Base-by-base conservation (phyloP, 2,797 vertebrate genomes). In the Etheostoma nigrum region DNA sequence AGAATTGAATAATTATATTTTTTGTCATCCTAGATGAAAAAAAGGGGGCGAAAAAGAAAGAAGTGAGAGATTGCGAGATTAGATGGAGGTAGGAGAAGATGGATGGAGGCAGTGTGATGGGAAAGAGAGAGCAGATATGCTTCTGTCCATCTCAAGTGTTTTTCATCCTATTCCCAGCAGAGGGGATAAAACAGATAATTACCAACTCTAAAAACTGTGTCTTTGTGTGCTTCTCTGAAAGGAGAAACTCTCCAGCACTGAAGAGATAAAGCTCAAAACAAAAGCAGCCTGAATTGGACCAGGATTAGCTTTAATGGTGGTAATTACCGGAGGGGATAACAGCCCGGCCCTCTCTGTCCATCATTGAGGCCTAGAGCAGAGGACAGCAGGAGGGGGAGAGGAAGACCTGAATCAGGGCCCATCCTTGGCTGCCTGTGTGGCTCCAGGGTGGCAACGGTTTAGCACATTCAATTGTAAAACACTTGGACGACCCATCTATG, bases 381-480 rank as follows among this genome's bases (percentile, higher is more conserved):
- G 92, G 93, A 89, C 89, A 86, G 89, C 90, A 85, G 86, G 90
- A 77, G 86, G 83, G 64, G 33, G 73, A 58, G 78, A 54, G 81
- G 78, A 68, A 79, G 76, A 81, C 80, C 88, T 90, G 90, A 91
- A 91, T 89, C 85, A 52, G 61, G 72, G 85, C 85, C 85, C 74
- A 67, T 78, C 76, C 83, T 84, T 72, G 89, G 86, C 84, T 87
- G 86, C 76, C 64, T 91, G 92, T 91, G 79, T 91, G 87, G 76
- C 86, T 84, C 75, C 83, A 82, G 71, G 85, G 88, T 87, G 88
- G 94, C 92, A 91, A 84, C 88, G 55, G 84, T 88, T 92, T 92
- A 93, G 82, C 87, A 93, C 95, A 96, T 96, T 97, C 94, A 96
- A 94, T 96, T 96, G 96, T 93, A 93, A 96, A 95, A 95, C 93